Evolutionary conservation across 2,113 vertebrate species (phyloP), one percentile per base, ranked within the genome.

Genomic region (Cervus canadensis): DNA sequence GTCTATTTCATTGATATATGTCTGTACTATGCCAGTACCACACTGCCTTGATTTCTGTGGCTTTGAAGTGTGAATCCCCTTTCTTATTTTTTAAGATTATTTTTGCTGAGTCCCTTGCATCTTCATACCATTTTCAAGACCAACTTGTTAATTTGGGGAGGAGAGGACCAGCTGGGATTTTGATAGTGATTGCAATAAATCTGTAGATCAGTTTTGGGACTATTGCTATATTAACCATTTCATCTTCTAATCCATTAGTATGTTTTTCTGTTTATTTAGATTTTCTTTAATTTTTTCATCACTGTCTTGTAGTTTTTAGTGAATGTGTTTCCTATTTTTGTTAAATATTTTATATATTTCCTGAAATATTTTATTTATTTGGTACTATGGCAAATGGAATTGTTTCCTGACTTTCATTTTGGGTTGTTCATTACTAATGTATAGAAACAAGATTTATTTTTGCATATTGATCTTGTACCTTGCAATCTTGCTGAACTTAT

Each of bases 61-160:
- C 26, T 93, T 62, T 88, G 48, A 93, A 57, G 14, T 94, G 3
- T 71, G 59, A 86, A 2, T 33, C 60, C 3, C 14, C 36, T 76
- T 86, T 71, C 91, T 92, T 87, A 78, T n/a, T 94, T 95, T 95
- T 92, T 23, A 52, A 88, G 89, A 43, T 87, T 45, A 17, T 54
- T 64, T 71, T 87, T 33, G 3, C n/a, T 83, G 16, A 17, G 25
- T 67, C 21, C 43, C 25, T 57, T 28, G 26, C 4, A 52, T 94
- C 48, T 67, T 93, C 13, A 33, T 67, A 15, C 59, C 50, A 52
- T 78, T 57, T 93, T 96, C 17, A 78, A 17, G 11, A 92, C 50
- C 12, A 67, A 9, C 19, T 54, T 84, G 48, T 85, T 76, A 30
- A 85, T 56, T 89, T 84, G 17, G 60, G 7, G 30, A 11, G 36